phyloP scores from a whole-genome alignment of 2,888 invertebrate genomes.

The Zhuqinia jingwanae region DNA sequence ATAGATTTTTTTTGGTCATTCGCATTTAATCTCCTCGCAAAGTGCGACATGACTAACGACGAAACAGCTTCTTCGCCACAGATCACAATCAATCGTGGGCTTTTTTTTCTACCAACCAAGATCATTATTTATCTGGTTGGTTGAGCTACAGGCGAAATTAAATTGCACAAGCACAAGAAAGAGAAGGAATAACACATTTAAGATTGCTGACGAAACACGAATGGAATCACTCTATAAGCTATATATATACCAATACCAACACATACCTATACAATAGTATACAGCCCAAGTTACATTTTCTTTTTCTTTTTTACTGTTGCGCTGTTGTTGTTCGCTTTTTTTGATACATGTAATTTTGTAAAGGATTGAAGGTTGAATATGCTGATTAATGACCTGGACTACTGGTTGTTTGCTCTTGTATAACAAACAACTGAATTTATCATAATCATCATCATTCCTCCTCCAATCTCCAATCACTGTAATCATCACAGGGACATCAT shows the following conservation, averaged over 20 bases:
- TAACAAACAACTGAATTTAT: slow-evolving; percentile 60
- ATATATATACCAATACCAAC: no score
- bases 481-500: slow-evolving; percentile 53
- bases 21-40: slow-evolving; percentile 31
- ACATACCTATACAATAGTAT: no score
- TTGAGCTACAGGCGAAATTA: slow-evolving; percentile 63
- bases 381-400: slow-evolving; percentile 73
- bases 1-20: slow-evolving; percentile 58
- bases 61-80: slow-evolving; percentile 34
- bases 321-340: slow-evolving; percentile 20
- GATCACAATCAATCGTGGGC: slow-evolving; percentile 71
- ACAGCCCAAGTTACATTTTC: slow-evolving; percentile 55
- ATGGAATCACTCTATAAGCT: slow-evolving; percentile 57
- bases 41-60: slow-evolving; percentile 52
- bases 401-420: slow-evolving; percentile 71
- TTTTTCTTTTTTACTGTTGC: no score
- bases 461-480: slow-evolving; percentile 48
- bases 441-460: slow-evolving; percentile 57
- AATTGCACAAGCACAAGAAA: slow-evolving; percentile 49
- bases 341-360: slow-evolving; percentile 51
- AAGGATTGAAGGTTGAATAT: slow-evolving; percentile 65
- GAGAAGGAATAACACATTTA: neutral
- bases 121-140: slow-evolving; percentile 66
- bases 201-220: slow-evolving; percentile 16
- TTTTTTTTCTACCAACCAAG: slow-evolving; percentile 62